Evolutionary conservation across 2,797 vertebrate genomes (phyloP).

Genomic region (Ficedula albicollis): DNA sequence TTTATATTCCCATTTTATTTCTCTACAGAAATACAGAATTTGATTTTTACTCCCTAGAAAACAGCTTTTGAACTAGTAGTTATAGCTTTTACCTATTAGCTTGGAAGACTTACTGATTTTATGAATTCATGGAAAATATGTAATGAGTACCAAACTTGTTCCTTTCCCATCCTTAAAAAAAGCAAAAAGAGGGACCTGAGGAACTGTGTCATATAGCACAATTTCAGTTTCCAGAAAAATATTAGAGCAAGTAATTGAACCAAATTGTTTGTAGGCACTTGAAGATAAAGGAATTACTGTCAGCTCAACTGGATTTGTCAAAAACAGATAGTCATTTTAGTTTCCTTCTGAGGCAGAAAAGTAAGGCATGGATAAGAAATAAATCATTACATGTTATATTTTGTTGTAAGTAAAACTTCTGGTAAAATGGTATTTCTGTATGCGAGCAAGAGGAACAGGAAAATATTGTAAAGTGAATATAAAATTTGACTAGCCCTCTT

Average conservation of each 20-base stretch:
- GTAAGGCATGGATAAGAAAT: not conserved
- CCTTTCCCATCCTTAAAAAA: not conserved
- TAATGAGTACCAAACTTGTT: not conserved
- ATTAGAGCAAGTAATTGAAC: not conserved
- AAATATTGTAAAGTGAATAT: not conserved
- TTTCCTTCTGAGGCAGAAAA: conserved; percentile 13
- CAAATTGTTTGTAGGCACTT: conserved; percentile 14
- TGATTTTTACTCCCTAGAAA: not conserved
- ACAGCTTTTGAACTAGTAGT: not conserved
- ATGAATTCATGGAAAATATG: not conserved
- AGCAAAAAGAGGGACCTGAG: not conserved
- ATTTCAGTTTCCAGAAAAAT: conserved; percentile 3
- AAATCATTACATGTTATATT: not conserved
- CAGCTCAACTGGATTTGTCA: conserved; percentile 42
- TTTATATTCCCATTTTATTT: not conserved
- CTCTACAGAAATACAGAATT: not conserved
- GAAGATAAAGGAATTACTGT: conserved; percentile 35
- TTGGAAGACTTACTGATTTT: not conserved
- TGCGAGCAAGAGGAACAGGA: not conserved
- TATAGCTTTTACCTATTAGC: not conserved
- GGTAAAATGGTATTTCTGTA: not conserved
- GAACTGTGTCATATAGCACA: not conserved
- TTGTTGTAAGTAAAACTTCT: not conserved
- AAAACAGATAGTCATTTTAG: conserved; percentile 17
- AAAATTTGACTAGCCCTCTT: not conserved